Base-by-base conservation (phyloP, 1,140 invertebrate species). In the Trachymyrmex cornetzi region DNA sequence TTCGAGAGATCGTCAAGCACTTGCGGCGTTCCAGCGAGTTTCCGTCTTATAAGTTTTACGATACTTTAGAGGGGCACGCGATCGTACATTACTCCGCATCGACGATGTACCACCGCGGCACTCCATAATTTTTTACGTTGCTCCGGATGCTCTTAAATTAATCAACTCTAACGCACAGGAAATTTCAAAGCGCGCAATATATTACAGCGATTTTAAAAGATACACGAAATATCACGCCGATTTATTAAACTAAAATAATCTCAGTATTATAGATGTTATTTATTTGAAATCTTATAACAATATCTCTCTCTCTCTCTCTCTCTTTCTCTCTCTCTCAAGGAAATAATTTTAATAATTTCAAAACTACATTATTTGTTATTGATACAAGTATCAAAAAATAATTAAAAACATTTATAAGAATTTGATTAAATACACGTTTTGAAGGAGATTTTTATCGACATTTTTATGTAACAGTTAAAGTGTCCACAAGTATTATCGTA, bases 1-100 rank as follows among this genome's bases (percentile, higher is more conserved):
- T 84, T 84, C 69, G 80, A 61, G 69, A 74, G 69, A 84, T 84
- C 80, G 69, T 84, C 80, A 75, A 82, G 80, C 67, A 82, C 67
- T 82, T 61, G 80, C 55, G 80, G 80, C 69, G 80, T 63, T 84
- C 69, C 30, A 48, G 69, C 55, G 44, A 34, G 44, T 53, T 84
- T 74, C 69, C 55, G 38, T 38, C 69, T 84, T 84, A 69, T 63
- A 75, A 84, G 80, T 84, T 84, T 84, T 75, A 75, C 80, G 80
- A 84, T 84, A 75, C 44, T 84, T 84, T 75, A 84, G 55, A 61
- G 80, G 69, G 24, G 80, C 80, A 84, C 80, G 80, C 80, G 80
- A 84, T 84, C 80, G 80, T 84, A 84, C 69, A 63, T 84, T 84
- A 84, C 80, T 55, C 38, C 69, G 38, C 80, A 63, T 84, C 80